Base-by-base conservation (phyloP, 1,140 invertebrate genomes). In the Drosophila aff. region DNA sequence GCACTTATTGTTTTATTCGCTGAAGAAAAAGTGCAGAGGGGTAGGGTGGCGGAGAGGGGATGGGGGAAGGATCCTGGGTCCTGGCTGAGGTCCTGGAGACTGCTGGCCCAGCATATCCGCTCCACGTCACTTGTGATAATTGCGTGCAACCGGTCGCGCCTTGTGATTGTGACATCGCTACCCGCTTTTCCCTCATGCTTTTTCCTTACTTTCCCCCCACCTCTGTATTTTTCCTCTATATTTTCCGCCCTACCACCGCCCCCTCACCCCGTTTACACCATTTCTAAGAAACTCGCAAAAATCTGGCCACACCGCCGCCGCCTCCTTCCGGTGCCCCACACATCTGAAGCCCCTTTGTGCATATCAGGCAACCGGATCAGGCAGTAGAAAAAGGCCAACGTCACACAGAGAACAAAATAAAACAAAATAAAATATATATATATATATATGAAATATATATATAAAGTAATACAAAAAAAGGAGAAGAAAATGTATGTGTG, bases 111-210 rank as follows among this genome's bases (percentile, higher is more conserved):
- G 81, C 85, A 89, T 90, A 89, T 89, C 84, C 84, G 84, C 85
- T 84, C 85, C 85, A 89, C 85, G 85, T 89, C 85, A 89, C 85
- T 89, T 89, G 85, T 84, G 85, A 89, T 89, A 89, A 89, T 89
- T 89, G 85, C 85, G 85, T 89, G 85, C 85, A 89, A 69, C 81
- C 81, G 81, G 76, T 84, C 74, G 77, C 77, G 74, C 76, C 76
- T 78, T 78, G 50, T 78, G 76, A 78, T 77, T 77, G 75, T 77
- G 75, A 77, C 75, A 77, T 79, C 72, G 59, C 60, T 44, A 28
- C 16, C 59, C 50, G 53, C 15, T n/a, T 10, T 16, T 21, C 9
- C 23, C 59, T 18, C 33, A 50, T 4, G 16, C 44, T 46, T 50
- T 50, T 28, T 8, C 49, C 49, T 4, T 5, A 1, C 21, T 18